Evolutionary conservation across 1,140 invertebrate genomes (phyloP).

Genomic region (Eumaeus atala): DNA sequence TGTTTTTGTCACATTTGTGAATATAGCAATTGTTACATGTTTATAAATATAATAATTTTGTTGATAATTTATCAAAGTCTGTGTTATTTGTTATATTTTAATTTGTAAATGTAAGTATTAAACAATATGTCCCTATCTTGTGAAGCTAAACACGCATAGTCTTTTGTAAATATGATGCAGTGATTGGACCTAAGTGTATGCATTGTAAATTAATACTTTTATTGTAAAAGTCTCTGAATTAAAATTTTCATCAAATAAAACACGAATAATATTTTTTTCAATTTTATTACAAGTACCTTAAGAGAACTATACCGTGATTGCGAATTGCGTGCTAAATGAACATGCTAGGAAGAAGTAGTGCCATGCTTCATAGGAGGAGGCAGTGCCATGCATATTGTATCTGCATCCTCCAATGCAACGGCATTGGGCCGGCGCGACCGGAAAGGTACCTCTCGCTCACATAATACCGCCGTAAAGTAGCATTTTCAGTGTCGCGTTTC

Average conservation of each 20-base stretch:
- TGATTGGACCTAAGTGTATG: conserved; percentile 28
- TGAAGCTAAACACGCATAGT: conserved; percentile 27
- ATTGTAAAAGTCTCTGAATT: conserved; percentile 62
- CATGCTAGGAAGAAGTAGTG: no score
- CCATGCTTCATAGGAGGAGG: no score
- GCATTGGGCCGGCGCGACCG: no score
- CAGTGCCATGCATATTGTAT: no score
- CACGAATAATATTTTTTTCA: conserved; percentile 52
- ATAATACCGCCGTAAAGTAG: no score
- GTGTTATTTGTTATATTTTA: background rate
- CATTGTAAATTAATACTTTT: conserved; percentile 66
- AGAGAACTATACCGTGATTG: no score
- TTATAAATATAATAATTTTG: background rate
- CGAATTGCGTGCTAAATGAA: no score
- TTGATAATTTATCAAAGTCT: background rate
- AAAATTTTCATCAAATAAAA: conserved; percentile 71
- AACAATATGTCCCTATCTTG: conserved; percentile 5
- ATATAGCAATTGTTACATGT: conserved; percentile 3
- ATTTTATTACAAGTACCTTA: conserved; percentile 16
- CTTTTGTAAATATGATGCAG: conserved; percentile 31
- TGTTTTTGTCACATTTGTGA: background rate
- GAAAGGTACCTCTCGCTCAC: no score
- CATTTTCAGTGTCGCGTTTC: no score
- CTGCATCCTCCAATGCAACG: no score
- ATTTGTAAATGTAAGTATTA: background rate